A percentile compares a stretch with the other conserved stretches of the same genome.
Evolutionary conservation across 2,797 vertebrate species (phyloP).

Genomic region (Craterocephalus amniculus): DNA sequence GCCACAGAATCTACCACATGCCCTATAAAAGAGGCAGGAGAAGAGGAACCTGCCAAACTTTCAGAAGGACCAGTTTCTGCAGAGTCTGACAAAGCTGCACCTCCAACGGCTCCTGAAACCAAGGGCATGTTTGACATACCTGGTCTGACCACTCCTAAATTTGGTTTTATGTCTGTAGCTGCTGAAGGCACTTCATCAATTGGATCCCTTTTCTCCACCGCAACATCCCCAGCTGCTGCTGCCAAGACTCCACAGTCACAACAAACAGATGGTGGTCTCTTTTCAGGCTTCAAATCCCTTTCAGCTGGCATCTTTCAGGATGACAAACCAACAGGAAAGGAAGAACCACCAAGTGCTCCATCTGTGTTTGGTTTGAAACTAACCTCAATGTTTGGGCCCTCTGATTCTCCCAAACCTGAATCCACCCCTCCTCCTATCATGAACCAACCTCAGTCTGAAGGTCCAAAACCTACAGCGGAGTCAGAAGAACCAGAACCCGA

Average conservation of each 20-base stretch:
- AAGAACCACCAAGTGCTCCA: constrained; percentile 72
- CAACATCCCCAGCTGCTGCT: constrained; percentile 62
- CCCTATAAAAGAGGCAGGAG: constrained; percentile 19
- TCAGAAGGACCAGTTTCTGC: constrained; percentile 18
- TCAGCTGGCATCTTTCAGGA: constrained; percentile 90
- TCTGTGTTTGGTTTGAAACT: constrained; percentile 85
- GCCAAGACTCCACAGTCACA: constrained; percentile 67
- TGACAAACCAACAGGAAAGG: constrained; percentile 75
- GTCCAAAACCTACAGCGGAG: constrained; percentile 46
- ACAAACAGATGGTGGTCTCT: constrained; percentile 76
- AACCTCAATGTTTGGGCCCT: constrained; percentile 78
- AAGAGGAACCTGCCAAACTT: constrained; percentile 13
- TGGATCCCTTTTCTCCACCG: constrained; percentile 87
- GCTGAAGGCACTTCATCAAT: constrained; percentile 82
- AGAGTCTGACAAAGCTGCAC: constrained; percentile 40
- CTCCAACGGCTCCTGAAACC: constrained; percentile 48
- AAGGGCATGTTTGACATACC: constrained; percentile 85
- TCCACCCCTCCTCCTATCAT: constrained; percentile 54
- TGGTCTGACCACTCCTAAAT: constrained; percentile 77
- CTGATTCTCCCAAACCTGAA: constrained; percentile 66
- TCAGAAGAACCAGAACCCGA: constrained; percentile 55
- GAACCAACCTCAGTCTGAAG: constrained; percentile 65
- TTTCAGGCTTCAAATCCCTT: constrained; percentile 89
- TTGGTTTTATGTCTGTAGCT: constrained; percentile 84
- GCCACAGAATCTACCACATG: constrained; percentile 13